Percentiles rank a stretch among this genome's conserved stretches.
phyloP scores from a whole-genome alignment of 2,113 vertebrate species.

The Paralichthys olivaceus region DNA sequence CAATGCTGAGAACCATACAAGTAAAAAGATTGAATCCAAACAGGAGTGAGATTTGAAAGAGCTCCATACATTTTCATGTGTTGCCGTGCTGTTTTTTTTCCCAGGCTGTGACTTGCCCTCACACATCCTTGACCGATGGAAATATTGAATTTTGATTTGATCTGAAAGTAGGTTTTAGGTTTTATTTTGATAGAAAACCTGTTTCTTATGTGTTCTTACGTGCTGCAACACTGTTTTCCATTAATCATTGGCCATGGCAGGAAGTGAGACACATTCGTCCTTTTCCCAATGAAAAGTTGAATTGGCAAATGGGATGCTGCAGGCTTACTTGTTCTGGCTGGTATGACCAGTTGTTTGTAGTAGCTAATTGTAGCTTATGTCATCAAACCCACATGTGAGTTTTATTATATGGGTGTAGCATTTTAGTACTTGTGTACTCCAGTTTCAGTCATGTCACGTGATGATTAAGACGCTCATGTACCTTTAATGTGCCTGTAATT shows the following conservation, averaged over 20 bases:
- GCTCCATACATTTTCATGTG: background rate
- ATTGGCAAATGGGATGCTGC: background rate
- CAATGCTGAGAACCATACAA: background rate
- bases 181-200: background rate
- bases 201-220: background rate
- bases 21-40: background rate
- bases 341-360: too few relatives aligned
- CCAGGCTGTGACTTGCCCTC: background rate
- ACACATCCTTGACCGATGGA: background rate
- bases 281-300: background rate
- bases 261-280: background rate
- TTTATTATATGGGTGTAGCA: too few relatives aligned
- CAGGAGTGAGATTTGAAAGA: background rate
- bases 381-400: too few relatives aligned
- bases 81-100: background rate
- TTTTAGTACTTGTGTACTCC: too few relatives aligned
- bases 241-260: too few relatives aligned
- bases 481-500: too few relatives aligned
- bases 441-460: too few relatives aligned
- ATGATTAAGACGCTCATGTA: too few relatives aligned
- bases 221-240: too few relatives aligned
- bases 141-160: background rate
- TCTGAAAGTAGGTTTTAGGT: background rate
- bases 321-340: too few relatives aligned
- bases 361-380: too few relatives aligned